A percentile compares a stretch with the other conserved stretches of the same genome.
These are phyloP conservation scores for Athalia circularis DNA, from an alignment of 2,888 invertebrate genomes.

Conservation along the genomic window DNA sequence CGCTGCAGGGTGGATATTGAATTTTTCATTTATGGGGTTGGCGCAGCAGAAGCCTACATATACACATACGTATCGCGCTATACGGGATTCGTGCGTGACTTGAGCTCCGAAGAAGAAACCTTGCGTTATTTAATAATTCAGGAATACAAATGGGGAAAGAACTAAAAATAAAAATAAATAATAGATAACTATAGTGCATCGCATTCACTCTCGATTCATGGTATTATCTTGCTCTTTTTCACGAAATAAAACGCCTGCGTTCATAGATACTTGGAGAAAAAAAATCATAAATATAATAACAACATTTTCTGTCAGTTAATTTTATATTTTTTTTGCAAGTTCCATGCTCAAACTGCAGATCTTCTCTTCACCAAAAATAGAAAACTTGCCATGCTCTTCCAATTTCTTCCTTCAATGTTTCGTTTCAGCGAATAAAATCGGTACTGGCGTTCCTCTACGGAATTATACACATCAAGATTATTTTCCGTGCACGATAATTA, in stretches of 20 bases:
- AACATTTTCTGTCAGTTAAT: too few species aligned
- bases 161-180: slow-evolving; percentile 40
- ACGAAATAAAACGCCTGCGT: background rate
- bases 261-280: background rate
- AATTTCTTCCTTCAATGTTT: background rate
- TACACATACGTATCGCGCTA: too few species aligned
- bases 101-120: slow-evolving; percentile 20
- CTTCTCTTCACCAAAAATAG: slow-evolving; percentile 3
- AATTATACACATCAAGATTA: slow-evolving; percentile 25
- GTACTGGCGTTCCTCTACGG: slow-evolving; percentile 16
- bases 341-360: background rate
- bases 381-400: background rate
- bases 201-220: background rate
- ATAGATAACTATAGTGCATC: slow-evolving; percentile 9
- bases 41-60: slow-evolving; percentile 10
- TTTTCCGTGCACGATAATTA: slow-evolving; percentile 16
- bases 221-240: too few species aligned
- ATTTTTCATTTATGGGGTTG: slow-evolving; percentile 43
- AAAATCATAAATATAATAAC: too few species aligned
- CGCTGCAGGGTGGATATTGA: slow-evolving; percentile 42
- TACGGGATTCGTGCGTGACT: slow-evolving; percentile 34
- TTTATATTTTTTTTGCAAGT: background rate
- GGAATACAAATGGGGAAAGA: slow-evolving; percentile 36
- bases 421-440: slow-evolving; percentile 4
- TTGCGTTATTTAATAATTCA: slow-evolving; percentile 36